phyloP scores from a whole-genome alignment of 2,113 vertebrate species.

The Neodontobutis hainanensis region DNA sequence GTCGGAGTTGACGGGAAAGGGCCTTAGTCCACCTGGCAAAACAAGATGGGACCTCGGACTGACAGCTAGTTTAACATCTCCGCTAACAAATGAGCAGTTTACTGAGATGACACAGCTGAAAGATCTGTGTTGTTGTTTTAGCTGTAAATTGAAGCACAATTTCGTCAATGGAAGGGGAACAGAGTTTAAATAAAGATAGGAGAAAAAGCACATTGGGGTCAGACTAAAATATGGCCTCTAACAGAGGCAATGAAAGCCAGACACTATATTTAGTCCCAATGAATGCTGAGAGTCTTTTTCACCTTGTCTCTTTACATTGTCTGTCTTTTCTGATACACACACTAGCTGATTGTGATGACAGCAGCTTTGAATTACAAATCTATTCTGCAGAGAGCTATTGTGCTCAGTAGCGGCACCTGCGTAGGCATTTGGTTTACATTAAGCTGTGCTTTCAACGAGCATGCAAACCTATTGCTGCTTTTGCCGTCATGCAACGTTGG shows the following conservation, averaged over 20 bases:
- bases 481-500: slow-evolving; percentile 43
- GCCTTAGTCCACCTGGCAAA: slow-evolving; percentile 88
- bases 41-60: slow-evolving; percentile 80
- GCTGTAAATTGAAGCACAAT: slow-evolving; percentile 39
- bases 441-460: slow-evolving; percentile 7
- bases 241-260: slow-evolving; percentile 47
- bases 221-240: slow-evolving; percentile 63
- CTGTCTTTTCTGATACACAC: slow-evolving; percentile 42
- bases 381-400: slow-evolving; percentile 12
- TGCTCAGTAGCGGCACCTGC: background rate
- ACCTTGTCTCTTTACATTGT: slow-evolving; percentile 39
- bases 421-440: slow-evolving; percentile 54
- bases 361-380: slow-evolving; percentile 29
- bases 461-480: slow-evolving; percentile 34
- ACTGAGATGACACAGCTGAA: slow-evolving; percentile 77
- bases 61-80: slow-evolving; percentile 79
- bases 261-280: slow-evolving; percentile 62
- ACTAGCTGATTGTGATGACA: slow-evolving; percentile 43
- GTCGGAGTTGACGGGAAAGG: slow-evolving; percentile 51
- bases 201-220: slow-evolving; percentile 43
- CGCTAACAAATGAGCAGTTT: slow-evolving; percentile 77
- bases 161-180: background rate
- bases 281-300: slow-evolving; percentile 43
- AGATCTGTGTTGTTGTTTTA: slow-evolving; percentile 53
- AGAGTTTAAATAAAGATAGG: slow-evolving; percentile 19